Evolutionary conservation across 2,797 vertebrate species (phyloP), one percentile per base, ranked within the genome.

Genomic region (Oreortyx pictus): DNA sequence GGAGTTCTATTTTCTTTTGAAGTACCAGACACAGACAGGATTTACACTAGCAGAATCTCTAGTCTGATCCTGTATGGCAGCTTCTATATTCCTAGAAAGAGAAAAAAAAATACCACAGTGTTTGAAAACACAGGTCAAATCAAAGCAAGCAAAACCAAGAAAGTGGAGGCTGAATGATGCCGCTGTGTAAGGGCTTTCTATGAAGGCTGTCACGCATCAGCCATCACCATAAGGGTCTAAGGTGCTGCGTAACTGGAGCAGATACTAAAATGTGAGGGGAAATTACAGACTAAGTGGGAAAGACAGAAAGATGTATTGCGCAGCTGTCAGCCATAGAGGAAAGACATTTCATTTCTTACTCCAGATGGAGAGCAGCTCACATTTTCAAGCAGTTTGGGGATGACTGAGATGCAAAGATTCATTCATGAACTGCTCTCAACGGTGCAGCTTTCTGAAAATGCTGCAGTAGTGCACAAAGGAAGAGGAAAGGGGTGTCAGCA

Each of bases 1-100:
- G 62, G 75, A 81, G 82, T 75, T 95, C 77, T 8, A 10, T 86
- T 87, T 89, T 87, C 70, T 85, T 87, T 62, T 78, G 73, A 93
- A 91, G 79, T 86, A 84, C 49, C 41, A 88, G 52, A 49, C 80
- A 74, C 1, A 65, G 75, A n/a, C 41, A 90, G 67, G 31, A 50
- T 71, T 71, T 77, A 50, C 41, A 90, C 64, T 64, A 75, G 71
- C 18, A 71, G 52, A 67, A 76, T 76, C 52, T 79, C 33, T 65
- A 74, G 54, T 65, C n/a, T 86, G 79, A 86, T 72, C 57, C 77
- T 62, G 31, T 19, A 78, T 20, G 66, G 73, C 90, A 89, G 37
- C 2, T 73, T 41, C 82, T 73, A 12, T 24, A 39, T 65, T 33
- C 47, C 60, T 49, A 31, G 31, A 35, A 88, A 59, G 46, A 77